Conservation (phyloP, 1,140 invertebrate genomes). For the Linepithema humile region DNA sequence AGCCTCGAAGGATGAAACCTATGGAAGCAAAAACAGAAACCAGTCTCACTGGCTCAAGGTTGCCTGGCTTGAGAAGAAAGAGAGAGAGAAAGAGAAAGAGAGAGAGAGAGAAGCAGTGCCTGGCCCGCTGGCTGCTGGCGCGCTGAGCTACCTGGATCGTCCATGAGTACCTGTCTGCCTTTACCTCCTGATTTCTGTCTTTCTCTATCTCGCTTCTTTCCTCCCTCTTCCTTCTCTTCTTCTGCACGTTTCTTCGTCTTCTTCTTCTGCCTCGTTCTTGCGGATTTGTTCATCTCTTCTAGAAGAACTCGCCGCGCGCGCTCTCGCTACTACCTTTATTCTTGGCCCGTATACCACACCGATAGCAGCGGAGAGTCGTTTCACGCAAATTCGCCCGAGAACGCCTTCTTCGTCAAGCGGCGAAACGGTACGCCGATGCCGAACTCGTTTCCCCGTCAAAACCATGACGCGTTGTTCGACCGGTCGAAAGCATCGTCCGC, state of each 20-base stretch:
- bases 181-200: conserved; percentile 56
- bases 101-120: conserved; percentile 41
- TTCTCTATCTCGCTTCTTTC: not conserved
- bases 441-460: conserved; percentile 74
- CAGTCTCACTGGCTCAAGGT: conserved; percentile 85
- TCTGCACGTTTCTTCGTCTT: conserved; percentile 9
- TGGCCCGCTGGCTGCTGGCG: conserved; percentile 51
- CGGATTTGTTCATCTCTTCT: conserved; percentile 34
- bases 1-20: conserved; percentile 82
- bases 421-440: conserved; percentile 19
- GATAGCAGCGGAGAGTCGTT: conserved; percentile 74
- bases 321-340: conserved; percentile 69
- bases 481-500: conserved; percentile 71
- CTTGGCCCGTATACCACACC: conserved; percentile 63
- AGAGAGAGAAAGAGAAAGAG: not conserved
- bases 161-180: conserved; percentile 72
- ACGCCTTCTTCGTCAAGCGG: conserved; percentile 63
- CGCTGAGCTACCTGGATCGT: conserved; percentile 66
- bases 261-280: conserved; percentile 41
- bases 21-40: conserved; percentile 85
- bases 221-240: not conserved
- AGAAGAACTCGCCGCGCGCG: conserved; percentile 6
- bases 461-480: conserved; percentile 76
- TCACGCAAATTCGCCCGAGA: conserved; percentile 81
- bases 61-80: conserved; percentile 66